Base-by-base conservation (phyloP, 2,888 invertebrate genomes). In the Lasioglossum lativentre region DNA sequence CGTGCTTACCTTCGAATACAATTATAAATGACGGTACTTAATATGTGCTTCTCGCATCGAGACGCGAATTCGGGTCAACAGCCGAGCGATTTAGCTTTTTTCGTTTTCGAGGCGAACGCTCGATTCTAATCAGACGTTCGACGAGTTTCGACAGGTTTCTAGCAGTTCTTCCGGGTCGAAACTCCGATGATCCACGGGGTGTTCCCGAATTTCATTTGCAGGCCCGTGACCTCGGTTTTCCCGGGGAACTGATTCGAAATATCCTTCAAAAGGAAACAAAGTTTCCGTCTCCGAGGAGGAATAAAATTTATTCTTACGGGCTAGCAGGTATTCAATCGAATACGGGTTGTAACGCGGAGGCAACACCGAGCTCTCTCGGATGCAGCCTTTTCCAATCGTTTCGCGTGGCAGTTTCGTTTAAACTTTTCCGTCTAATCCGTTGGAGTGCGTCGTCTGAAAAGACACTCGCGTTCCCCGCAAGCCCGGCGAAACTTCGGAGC, bases 401-500 rank as follows among this genome's bases (percentile, higher is more conserved):
- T 86, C 83, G 70, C 79, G 85, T 83, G 87, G 73, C 83, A 90
- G 89, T 91, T 92, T 91, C 87, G 87, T 92, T 88, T 88, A 89
- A 92, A 92, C 88, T 92, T 92, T 88, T 90, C 89, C 91, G 83
- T 83, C 90, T 91, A 92, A 92, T 92, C 91, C 88, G 80, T 75
- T 85, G 85, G 78, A 91, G 89, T 91, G 90, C 92, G 88, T 86
- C 82, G 86, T 76, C 78, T 80, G 88, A 84, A 84, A 86, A 80
- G 86, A 75, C 78, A 70, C 80, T 45, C 75, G 78, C 70, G 70
- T 83, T 84, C 75, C 78, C 83, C 85, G 30, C 47, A 81, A 87
- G 87, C 86, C 84, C 68, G 63, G 76, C 52, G 71, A 78, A 78
- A 86, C 76, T 85, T 86, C 68, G 76, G 56, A 73, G 71, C 75